Evolutionary conservation across 2,888 invertebrate genomes (phyloP), one percentile per base, ranked within the genome.

Genomic region (Hemaris fuciformis): DNA sequence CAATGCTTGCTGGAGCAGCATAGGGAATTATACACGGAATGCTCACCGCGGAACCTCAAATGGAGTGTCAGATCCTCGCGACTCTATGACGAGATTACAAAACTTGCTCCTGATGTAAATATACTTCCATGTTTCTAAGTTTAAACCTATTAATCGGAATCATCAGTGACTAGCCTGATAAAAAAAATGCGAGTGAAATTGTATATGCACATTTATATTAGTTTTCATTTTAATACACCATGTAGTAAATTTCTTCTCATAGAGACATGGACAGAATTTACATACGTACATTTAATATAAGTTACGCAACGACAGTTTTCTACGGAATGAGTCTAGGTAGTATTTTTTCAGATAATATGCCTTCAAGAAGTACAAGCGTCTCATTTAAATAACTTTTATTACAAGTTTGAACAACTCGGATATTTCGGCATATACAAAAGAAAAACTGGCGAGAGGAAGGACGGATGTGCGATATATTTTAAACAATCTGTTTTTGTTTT

Each of bases 401-500:
- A 81, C 58, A 94, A 87, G 77, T 93, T 93, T 62, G 88, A 89
- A 63, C 75, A 81, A 61, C 83, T 88, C 85, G 97, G 97, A 1
- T 98, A 97, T 78, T 85, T 88, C 31, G 95, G 96, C 57, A 80
- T 97, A 3, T 99, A 94, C 82, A 98, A 98, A 85, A 96, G 96
- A 83, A 94, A 97, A 76, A 98, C 98, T 0, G 96, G 96, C 0
- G 88, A 89, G 38, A 94, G 97, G 73, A 90, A 91, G 8, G 99
- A 99, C 86, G 99, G 99, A 0, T 97, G 99, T 84, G 98, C 98
- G 0, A 96, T 98, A 45, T 96, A 97, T 79, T 99, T 95, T 83
- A 96, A 95, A 72, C 82, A 86, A 7, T 86, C 93, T 20, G 89
- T 94, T 61, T 96, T 99, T 71, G 87, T 93, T 46, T 81, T 98